A percentile compares a stretch with the other conserved stretches of the same genome.
Evolutionary conservation across 2,888 invertebrate species (phyloP).

Genomic region (Hetaerina titia): DNA sequence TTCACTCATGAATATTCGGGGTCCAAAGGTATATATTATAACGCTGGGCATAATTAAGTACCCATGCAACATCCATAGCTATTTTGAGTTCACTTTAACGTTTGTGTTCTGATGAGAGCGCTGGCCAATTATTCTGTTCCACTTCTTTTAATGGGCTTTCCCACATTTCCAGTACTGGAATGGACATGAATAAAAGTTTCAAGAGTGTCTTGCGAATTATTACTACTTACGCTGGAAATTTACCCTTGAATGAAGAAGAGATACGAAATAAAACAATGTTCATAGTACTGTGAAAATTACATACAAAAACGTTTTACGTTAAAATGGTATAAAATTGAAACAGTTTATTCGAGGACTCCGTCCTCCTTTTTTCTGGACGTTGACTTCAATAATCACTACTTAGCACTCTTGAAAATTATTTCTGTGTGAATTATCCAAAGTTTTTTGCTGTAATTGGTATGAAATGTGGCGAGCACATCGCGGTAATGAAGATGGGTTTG

Average conservation of each 20-base stretch:
- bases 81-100: background rate
- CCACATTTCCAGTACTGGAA: background rate
- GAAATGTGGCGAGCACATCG: no score
- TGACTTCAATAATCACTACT: no score
- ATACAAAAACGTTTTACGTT: no score
- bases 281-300: no score
- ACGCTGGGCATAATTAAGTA: background rate
- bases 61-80: background rate
- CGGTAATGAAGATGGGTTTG: no score
- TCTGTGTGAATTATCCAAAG: no score
- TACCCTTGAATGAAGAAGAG: no score
- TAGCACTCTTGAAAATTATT: no score
- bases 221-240: background rate
- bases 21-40: background rate
- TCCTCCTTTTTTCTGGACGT: no score
- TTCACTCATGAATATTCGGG: background rate
- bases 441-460: no score
- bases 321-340: no score
- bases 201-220: background rate
- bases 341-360: no score
- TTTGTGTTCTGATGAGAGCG: background rate
- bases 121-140: background rate
- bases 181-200: background rate
- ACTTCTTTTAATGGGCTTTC: background rate
- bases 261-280: background rate